Conservation (phyloP, 2,888 invertebrate genomes). For the Agrilus mali region DNA sequence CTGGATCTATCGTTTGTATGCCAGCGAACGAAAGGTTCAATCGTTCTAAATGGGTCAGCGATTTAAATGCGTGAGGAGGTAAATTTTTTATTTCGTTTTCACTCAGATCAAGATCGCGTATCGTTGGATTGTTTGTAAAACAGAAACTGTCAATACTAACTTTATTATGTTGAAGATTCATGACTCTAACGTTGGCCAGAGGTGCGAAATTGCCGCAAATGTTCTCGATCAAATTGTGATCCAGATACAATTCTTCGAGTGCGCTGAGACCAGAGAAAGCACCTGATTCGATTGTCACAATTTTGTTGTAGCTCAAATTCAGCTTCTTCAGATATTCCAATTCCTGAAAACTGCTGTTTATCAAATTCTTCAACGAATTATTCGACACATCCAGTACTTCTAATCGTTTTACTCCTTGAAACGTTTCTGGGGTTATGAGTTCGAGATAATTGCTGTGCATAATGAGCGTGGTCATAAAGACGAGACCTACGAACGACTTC, state of each 20-base stretch:
- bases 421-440: conserved; percentile 25
- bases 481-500: conserved; percentile 28
- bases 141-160: conserved; percentile 21
- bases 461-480: conserved; percentile 24
- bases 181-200: conserved; percentile 15
- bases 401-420: conserved; percentile 29
- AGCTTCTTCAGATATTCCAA: conserved; percentile 21
- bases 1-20: conserved; percentile 18
- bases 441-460: conserved; percentile 25
- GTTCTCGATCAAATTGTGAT: conserved; percentile 20
- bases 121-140: conserved; percentile 20
- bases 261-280: conserved; percentile 24
- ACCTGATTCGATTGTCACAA: conserved; percentile 19
- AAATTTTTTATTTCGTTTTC: conserved; percentile 20
- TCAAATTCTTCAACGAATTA: conserved; percentile 25
- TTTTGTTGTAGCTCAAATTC: conserved; percentile 22
- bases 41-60: conserved; percentile 16
- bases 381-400: conserved; percentile 22
- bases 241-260: conserved; percentile 23
- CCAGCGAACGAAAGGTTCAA: conserved; percentile 24
- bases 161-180: conserved; percentile 24
- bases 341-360: conserved; percentile 26
- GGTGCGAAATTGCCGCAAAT: conserved; percentile 14
- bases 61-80: conserved; percentile 15
- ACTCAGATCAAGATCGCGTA: conserved; percentile 21